A percentile compares a stretch with the other conserved stretches of the same genome.
These are phyloP conservation scores for Lanistes nyassanus DNA, from an alignment of 1,140 invertebrate genomes.

Conservation along the genomic window DNA sequence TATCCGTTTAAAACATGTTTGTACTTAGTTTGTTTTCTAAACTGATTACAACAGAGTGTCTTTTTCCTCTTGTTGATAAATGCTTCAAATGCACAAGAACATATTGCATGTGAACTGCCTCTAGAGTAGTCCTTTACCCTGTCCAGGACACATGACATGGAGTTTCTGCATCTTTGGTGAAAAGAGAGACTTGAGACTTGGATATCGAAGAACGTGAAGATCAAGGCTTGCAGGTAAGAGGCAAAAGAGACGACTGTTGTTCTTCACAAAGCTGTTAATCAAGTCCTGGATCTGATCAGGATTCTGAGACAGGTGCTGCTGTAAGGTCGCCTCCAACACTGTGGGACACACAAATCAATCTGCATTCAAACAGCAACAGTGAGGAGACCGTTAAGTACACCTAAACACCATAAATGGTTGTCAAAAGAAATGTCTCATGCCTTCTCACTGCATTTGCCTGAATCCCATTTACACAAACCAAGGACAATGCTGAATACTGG, in stretches of 20 bases:
- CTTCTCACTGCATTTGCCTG: too few relatives aligned
- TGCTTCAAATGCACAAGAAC: too few relatives aligned
- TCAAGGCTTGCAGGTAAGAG: constrained; percentile 29
- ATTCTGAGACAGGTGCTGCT: background rate
- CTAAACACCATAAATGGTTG: too few relatives aligned
- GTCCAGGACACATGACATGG: constrained; percentile 40
- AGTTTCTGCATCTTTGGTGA: constrained; percentile 32
- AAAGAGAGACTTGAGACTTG: constrained; percentile 25
- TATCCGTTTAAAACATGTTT: too few relatives aligned
- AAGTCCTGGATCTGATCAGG: background rate
- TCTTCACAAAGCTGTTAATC: constrained; percentile 27
- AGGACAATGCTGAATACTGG: too few relatives aligned
- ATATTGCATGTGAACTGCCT: background rate
- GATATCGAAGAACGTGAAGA: constrained; percentile 29
- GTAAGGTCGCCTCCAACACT: constrained; percentile 18
- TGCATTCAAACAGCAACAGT: too few relatives aligned
- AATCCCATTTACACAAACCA: too few relatives aligned
- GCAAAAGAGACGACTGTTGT: constrained; percentile 30
- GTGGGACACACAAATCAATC: background rate
- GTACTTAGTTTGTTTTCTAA: too few relatives aligned
- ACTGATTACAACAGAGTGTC: too few relatives aligned
- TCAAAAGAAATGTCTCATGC: too few relatives aligned
- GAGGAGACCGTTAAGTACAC: too few relatives aligned
- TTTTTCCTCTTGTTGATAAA: too few relatives aligned
- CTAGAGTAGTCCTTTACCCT: constrained; percentile 29